A percentile compares a stretch with the other conserved stretches of the same genome.
These are phyloP conservation scores for Drosophila macrothrix DNA, from an alignment of 2,888 invertebrate genomes.

Conservation along the genomic window DNA sequence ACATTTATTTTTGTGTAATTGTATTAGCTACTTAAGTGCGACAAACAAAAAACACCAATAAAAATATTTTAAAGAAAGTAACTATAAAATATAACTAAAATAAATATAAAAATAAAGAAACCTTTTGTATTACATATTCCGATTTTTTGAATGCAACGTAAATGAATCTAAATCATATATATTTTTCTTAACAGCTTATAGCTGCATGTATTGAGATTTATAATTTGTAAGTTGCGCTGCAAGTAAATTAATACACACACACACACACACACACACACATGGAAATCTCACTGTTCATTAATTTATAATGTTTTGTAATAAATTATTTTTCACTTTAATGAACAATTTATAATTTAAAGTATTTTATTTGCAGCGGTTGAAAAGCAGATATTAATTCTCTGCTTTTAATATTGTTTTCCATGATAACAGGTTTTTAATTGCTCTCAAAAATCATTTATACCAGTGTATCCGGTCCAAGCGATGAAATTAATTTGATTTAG, in stretches of 20 bases:
- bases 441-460: neutral
- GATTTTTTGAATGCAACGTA: constrained; percentile 44
- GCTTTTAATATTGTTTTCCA: neutral
- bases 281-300: constrained; percentile 68
- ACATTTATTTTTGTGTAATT: constrained; percentile 76
- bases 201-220: constrained; percentile 61
- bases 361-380: neutral
- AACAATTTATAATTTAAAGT: constrained; percentile 10
- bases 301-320: constrained; percentile 76
- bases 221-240: constrained; percentile 50
- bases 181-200: constrained; percentile 50
- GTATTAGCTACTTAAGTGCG: constrained; percentile 66
- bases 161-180: constrained; percentile 51
- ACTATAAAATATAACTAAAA: constrained; percentile 1
- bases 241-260: constrained; percentile 16
- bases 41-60: constrained; percentile 32
- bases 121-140: constrained; percentile 52
- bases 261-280: neutral
- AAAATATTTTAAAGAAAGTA: neutral
- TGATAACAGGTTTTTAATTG: neutral
- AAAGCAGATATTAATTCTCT: neutral
- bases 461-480: neutral
- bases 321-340: constrained; percentile 67
- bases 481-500: neutral
- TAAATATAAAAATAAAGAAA: constrained; percentile 17